A percentile compares a stretch with the other conserved stretches of the same genome.
phyloP scores from a whole-genome alignment of 2,113 vertebrate species.

The Dryoscopus gambensis region DNA sequence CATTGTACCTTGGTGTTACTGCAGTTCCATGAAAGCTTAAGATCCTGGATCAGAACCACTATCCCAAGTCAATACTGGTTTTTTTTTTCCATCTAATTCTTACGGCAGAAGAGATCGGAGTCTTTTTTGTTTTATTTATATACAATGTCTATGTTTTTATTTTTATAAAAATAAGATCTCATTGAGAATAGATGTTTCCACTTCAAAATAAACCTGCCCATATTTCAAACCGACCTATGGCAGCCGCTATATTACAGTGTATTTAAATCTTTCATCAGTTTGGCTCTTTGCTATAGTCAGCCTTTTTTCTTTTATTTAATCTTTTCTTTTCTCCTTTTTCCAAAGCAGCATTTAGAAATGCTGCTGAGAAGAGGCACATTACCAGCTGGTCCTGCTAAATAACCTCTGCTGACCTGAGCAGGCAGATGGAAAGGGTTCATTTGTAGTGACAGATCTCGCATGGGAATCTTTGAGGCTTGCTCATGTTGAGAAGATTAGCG shows the following conservation, averaged over 20 bases:
- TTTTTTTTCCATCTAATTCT: not conserved
- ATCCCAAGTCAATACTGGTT: not conserved
- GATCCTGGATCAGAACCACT: not conserved
- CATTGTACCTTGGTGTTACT: not conserved
- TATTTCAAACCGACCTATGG: not conserved
- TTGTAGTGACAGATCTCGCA: slow-evolving; percentile 63
- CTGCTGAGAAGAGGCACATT: slow-evolving; percentile 53
- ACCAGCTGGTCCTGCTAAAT: slow-evolving; percentile 70
- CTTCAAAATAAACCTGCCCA: not conserved
- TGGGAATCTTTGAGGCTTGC: slow-evolving; percentile 64
- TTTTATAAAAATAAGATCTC: not conserved
- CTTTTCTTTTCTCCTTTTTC: not conserved
- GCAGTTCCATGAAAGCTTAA: not conserved
- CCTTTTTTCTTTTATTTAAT: not conserved
- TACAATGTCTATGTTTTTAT: not conserved
- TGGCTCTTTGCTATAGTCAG: not conserved
- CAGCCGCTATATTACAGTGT: not conserved
- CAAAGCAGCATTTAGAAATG: slow-evolving; percentile 24
- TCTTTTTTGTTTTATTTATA: not conserved
- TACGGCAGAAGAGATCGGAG: not conserved
- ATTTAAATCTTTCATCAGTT: not conserved
- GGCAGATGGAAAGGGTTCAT: slow-evolving; percentile 74
- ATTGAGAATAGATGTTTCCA: not conserved
- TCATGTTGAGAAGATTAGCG: slow-evolving; percentile 63
- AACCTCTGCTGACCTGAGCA: slow-evolving; percentile 68